phyloP scores from a whole-genome alignment of 2,113 vertebrate species.

The Thomomys bottae region DNA sequence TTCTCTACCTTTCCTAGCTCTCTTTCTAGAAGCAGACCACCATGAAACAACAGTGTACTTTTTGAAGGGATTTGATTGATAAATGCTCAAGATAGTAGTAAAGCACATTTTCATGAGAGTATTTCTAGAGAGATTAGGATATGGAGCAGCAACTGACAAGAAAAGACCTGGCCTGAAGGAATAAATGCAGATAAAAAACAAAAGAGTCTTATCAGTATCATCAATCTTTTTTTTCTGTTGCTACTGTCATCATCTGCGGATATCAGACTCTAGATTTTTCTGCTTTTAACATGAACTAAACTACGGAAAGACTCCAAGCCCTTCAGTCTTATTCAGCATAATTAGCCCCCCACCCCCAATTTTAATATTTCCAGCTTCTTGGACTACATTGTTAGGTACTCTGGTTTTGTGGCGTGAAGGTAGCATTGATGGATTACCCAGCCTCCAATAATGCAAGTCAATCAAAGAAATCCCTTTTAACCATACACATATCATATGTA shows the following conservation, averaged over 20 bases:
- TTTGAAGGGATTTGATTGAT: no score
- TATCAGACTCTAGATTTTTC: background rate
- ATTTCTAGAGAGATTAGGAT: background rate
- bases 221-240: no score
- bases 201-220: background rate
- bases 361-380: background rate
- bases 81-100: background rate
- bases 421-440: background rate
- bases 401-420: background rate
- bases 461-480: background rate
- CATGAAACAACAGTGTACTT: background rate
- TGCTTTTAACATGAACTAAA: background rate
- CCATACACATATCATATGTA: background rate
- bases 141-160: background rate
- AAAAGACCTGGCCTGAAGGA: background rate
- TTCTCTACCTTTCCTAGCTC: background rate
- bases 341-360: background rate
- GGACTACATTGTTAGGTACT: no score
- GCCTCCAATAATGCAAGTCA: no score
- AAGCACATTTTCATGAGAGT: no score
- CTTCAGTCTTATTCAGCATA: background rate
- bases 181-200: background rate
- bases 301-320: no score
- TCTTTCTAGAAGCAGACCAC: background rate
- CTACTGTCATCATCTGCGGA: background rate